Evolutionary conservation across 1,140 invertebrate species (phyloP).

Genomic region (Antheraea mylitta): DNA sequence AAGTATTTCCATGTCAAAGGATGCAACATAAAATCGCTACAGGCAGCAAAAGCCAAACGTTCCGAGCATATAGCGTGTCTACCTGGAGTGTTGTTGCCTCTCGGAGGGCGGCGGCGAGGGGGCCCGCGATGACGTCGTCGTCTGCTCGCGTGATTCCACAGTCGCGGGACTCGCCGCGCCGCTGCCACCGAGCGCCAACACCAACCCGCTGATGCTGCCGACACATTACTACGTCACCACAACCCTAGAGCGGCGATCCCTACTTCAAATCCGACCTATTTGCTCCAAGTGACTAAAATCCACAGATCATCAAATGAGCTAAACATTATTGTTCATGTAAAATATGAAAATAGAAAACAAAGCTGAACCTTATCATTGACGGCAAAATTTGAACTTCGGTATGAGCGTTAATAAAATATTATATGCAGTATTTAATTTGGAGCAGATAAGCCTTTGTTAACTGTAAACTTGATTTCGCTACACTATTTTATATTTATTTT

Average conservation of each 20-base stretch:
- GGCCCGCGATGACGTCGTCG: constrained; percentile 59
- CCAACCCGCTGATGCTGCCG: constrained; percentile 78
- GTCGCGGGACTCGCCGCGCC: constrained; percentile 60
- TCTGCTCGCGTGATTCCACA: constrained; percentile 53
- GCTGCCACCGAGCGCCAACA: constrained; percentile 74
- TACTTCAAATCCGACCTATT: constrained; percentile 43
- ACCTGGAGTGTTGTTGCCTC: constrained; percentile 71
- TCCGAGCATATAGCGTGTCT: constrained; percentile 68
- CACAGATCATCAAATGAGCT: background rate
- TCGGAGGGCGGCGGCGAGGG: constrained; percentile 63
- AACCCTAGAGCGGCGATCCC: constrained; percentile 55
- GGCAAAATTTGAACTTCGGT: too few species aligned
- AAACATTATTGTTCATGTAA: too few species aligned
- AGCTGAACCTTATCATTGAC: too few species aligned
- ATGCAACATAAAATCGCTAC: constrained; percentile 45
- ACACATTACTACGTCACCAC: constrained; percentile 74
- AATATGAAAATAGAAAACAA: too few species aligned
- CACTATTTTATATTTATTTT: constrained; percentile 30
- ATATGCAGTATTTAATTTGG: constrained; percentile 44
- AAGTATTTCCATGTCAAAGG: constrained; percentile 38
- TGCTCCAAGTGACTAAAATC: constrained; percentile 51
- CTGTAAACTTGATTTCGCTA: constrained; percentile 2
- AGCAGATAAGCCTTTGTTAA: constrained; percentile 55
- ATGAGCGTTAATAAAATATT: too few species aligned
- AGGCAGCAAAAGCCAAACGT: constrained; percentile 62